These are phyloP conservation scores for Archaeoteleia sp. DNA, from an alignment of 2,888 invertebrate genomes.

Conservation along the genomic window DNA sequence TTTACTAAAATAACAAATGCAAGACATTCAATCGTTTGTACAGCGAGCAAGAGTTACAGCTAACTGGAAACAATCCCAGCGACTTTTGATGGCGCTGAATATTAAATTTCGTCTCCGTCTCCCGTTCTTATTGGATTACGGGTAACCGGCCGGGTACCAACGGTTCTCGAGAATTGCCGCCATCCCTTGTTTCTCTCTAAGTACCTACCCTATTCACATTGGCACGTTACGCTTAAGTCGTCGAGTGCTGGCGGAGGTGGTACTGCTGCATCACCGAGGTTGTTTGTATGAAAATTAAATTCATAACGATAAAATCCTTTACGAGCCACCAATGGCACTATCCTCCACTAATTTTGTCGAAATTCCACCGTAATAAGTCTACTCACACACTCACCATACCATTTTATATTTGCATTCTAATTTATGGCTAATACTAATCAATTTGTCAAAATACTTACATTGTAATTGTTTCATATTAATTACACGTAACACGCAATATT, in stretches of 20 bases:
- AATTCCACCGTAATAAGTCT: conserved; percentile 40
- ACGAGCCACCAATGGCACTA: conserved; percentile 52
- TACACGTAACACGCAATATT: too few relatives aligned
- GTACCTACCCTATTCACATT: conserved; percentile 63
- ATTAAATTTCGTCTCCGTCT: conserved; percentile 71
- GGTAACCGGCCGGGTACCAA: conserved; percentile 63
- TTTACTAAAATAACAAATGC: conserved; percentile 27
- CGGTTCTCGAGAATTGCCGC: conserved; percentile 58
- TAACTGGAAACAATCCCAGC: conserved; percentile 69
- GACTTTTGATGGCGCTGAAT: conserved; percentile 73
- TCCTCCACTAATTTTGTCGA: conserved; percentile 33
- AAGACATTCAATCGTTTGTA: conserved; percentile 41
- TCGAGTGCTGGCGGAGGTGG: conserved; percentile 57
- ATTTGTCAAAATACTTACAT: too few relatives aligned
- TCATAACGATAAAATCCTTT: conserved; percentile 71
- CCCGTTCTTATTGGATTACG: conserved; percentile 73
- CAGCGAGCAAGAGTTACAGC: conserved; percentile 62
- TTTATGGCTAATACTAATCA: too few relatives aligned
- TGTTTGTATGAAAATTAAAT: conserved; percentile 73
- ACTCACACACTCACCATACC: conserved; percentile 1
- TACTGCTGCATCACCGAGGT: conserved; percentile 44
- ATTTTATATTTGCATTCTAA: background rate
- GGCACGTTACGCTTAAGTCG: conserved; percentile 64
- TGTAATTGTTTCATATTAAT: too few relatives aligned
- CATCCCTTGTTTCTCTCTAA: conserved; percentile 62